Percentiles rank a stretch among this genome's conserved stretches.
Evolutionary conservation across 2,113 vertebrate species (phyloP).

Genomic region (Panthera uncia): DNA sequence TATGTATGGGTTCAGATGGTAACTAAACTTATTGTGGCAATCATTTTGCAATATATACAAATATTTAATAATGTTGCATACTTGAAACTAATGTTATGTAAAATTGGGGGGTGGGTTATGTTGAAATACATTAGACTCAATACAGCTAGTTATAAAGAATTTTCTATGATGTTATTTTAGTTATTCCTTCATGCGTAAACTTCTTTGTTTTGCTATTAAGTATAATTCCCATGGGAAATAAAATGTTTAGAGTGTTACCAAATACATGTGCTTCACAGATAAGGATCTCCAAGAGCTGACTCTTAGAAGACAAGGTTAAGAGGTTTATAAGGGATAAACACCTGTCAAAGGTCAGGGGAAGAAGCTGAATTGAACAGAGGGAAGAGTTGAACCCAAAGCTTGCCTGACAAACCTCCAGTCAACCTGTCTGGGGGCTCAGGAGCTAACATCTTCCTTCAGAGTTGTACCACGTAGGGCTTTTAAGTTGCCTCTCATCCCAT

Average conservation of each 20-base stretch:
- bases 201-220: background rate
- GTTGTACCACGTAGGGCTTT: background rate
- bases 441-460: background rate
- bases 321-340: background rate
- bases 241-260: background rate
- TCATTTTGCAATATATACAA: background rate
- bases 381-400: background rate
- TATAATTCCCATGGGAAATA: background rate
- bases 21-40: background rate
- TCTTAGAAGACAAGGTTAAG: background rate
- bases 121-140: background rate
- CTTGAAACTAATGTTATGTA: background rate
- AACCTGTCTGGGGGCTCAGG: background rate
- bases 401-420: background rate
- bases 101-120: background rate
- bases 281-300: background rate
- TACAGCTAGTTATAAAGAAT: background rate
- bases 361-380: background rate
- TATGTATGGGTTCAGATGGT: background rate
- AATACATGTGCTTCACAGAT: background rate
- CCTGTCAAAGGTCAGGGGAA: background rate
- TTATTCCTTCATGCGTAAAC: background rate
- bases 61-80: background rate
- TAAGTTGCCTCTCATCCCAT: background rate
- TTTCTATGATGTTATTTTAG: background rate